Conservation (phyloP, 2,888 invertebrate genomes). For the Tetheella fluctuosa region DNA sequence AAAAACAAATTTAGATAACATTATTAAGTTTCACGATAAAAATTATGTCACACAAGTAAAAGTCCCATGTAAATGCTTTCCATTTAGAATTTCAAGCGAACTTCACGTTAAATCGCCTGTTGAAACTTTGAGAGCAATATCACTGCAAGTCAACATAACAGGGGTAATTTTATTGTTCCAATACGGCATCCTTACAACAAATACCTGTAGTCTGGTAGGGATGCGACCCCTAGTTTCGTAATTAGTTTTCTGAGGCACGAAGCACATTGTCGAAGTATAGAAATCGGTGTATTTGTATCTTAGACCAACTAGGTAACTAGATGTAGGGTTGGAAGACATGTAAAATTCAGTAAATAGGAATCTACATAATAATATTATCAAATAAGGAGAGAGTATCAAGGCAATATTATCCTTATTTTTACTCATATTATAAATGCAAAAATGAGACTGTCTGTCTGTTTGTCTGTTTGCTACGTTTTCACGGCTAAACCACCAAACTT, state of each 20-base stretch:
- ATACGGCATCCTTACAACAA: background rate
- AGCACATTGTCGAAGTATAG: background rate
- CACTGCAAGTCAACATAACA: background rate
- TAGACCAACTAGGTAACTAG: background rate
- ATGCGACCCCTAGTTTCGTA: background rate
- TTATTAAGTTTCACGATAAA: too few species aligned
- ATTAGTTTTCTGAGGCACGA: constrained; percentile 2
- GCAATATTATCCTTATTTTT: background rate
- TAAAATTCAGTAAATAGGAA: background rate
- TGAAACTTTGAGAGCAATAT: constrained; percentile 27
- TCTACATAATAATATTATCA: background rate
- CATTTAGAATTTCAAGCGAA: background rate
- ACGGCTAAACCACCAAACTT: too few species aligned
- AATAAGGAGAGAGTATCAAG: background rate
- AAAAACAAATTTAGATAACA: too few species aligned
- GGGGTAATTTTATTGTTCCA: background rate
- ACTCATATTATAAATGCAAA: too few species aligned
- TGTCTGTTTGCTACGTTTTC: too few species aligned
- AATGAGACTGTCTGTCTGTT: too few species aligned
- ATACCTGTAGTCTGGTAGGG: background rate
- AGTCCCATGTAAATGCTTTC: too few species aligned
- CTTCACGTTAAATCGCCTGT: constrained; percentile 30
- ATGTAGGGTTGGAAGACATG: background rate
- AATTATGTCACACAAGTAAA: too few species aligned
- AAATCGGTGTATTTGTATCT: background rate